Percentiles rank a stretch among this genome's conserved stretches.
Evolutionary conservation across 1,140 invertebrate species (phyloP).

Genomic region (Microplitis demolitor): DNA sequence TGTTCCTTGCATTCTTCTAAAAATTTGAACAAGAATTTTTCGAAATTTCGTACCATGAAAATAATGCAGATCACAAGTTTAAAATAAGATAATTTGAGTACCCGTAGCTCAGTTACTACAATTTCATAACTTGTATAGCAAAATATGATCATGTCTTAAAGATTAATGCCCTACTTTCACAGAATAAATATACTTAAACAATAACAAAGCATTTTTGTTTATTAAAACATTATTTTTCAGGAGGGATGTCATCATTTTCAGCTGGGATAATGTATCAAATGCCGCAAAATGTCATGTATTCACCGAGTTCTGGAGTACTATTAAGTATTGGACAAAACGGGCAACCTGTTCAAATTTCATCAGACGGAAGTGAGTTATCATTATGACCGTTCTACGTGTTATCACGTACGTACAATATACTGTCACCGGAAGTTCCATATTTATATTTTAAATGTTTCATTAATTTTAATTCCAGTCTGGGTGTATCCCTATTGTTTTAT

Average conservation of each 20-base stretch:
- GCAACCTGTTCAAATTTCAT: slow-evolving; percentile 57
- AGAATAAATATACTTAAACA: background rate
- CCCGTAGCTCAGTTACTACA: too few species aligned
- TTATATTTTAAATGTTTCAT: slow-evolving; percentile 13
- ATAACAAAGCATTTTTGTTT: slow-evolving; percentile 5
- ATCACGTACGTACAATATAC: slow-evolving; percentile 16
- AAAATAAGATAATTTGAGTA: too few species aligned
- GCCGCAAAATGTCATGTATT: slow-evolving; percentile 57
- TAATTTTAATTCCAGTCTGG: slow-evolving; percentile 19
- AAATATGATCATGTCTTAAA: too few species aligned
- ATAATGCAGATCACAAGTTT: too few species aligned
- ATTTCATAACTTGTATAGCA: too few species aligned
- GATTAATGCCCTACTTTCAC: background rate
- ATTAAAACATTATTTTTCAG: slow-evolving; percentile 25
- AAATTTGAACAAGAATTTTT: too few species aligned
- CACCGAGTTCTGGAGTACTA: slow-evolving; percentile 54
- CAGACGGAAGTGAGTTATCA: slow-evolving; percentile 50
- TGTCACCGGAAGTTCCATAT: slow-evolving; percentile 21
- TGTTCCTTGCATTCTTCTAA: too few species aligned
- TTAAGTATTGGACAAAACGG: slow-evolving; percentile 58
- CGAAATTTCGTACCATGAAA: too few species aligned
- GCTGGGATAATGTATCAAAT: slow-evolving; percentile 58
- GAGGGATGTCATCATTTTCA: slow-evolving; percentile 42
- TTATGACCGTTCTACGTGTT: slow-evolving; percentile 23
- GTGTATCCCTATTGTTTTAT: slow-evolving; percentile 13